These are phyloP conservation scores for Chaunax sp. DNA, from an alignment of 2,797 vertebrate genomes.

Conservation along the genomic window DNA sequence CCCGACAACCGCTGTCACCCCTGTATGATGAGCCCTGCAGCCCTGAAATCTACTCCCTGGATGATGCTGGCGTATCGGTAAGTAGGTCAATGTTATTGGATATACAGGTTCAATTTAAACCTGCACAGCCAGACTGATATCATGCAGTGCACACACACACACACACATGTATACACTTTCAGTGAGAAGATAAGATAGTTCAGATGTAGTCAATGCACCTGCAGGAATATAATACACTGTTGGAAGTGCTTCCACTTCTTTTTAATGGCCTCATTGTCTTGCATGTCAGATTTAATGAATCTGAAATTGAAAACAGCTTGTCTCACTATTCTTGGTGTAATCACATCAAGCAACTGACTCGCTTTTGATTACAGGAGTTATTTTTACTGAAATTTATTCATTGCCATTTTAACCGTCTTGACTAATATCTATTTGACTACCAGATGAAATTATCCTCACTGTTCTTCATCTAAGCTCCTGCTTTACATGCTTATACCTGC, in stretches of 20 bases:
- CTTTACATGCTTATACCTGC: neutral
- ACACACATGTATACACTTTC: neutral
- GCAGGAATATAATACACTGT: no score
- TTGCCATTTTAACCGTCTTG: neutral
- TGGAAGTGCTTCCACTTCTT: neutral
- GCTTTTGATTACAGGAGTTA: no score
- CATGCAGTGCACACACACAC: constrained; percentile 23
- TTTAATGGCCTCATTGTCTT: neutral
- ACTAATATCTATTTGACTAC: neutral
- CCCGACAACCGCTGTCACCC: constrained; percentile 84
- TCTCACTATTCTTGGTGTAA: no score
- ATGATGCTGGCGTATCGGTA: constrained; percentile 76
- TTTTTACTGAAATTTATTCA: neutral
- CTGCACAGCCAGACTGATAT: constrained; percentile 40
- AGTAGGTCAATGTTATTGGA: constrained; percentile 80
- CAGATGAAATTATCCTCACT: neutral
- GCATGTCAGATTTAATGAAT: no score
- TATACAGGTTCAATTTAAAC: constrained; percentile 75
- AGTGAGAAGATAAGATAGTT: neutral
- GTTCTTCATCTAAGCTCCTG: neutral
- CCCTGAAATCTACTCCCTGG: constrained; percentile 81
- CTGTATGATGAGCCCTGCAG: constrained; percentile 87
- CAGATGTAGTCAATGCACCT: constrained; percentile 5
- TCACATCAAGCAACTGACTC: no score
- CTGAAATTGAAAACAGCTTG: no score